Percentiles rank a stretch among this genome's conserved stretches.
Evolutionary conservation across 2,797 vertebrate species (phyloP).

Genomic region (Sebastes taczanowskii): DNA sequence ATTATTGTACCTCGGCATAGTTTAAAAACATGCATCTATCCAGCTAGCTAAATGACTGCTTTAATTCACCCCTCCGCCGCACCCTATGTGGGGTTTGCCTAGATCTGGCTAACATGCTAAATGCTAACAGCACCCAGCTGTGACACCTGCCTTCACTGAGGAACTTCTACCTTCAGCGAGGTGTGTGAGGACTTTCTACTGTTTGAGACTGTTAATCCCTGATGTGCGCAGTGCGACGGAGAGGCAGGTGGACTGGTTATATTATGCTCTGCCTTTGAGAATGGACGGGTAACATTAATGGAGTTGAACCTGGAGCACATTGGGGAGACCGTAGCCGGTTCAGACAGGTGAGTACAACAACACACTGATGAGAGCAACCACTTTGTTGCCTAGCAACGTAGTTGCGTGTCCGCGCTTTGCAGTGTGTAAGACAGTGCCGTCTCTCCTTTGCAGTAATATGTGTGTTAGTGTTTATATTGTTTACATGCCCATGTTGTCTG

Average conservation of each 20-base stretch:
- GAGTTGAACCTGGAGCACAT: not conserved
- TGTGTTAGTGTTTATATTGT: too few relatives aligned
- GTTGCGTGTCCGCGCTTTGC: too few relatives aligned
- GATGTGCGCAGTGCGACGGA: too few relatives aligned
- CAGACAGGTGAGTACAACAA: not conserved
- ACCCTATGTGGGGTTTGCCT: too few relatives aligned
- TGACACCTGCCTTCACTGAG: not conserved
- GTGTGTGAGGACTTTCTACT: not conserved
- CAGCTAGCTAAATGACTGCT: too few relatives aligned
- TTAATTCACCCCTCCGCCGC: too few relatives aligned
- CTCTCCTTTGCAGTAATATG: too few relatives aligned
- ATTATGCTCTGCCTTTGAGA: not conserved
- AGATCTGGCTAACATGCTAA: not conserved
- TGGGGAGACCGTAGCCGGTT: rapidly evolving
- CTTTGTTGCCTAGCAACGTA: not conserved
- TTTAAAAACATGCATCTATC: too few relatives aligned
- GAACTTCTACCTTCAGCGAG: not conserved
- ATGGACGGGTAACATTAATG: not conserved
- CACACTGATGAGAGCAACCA: not conserved
- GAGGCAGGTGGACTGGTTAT: not conserved
- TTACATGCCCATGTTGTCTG: too few relatives aligned
- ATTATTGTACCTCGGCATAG: not conserved
- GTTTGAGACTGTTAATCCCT: not conserved
- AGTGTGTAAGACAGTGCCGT: too few relatives aligned
- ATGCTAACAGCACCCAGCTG: not conserved